Evolutionary conservation across 2,797 vertebrate species (phyloP).

Genomic region (Lerista edwardsae): DNA sequence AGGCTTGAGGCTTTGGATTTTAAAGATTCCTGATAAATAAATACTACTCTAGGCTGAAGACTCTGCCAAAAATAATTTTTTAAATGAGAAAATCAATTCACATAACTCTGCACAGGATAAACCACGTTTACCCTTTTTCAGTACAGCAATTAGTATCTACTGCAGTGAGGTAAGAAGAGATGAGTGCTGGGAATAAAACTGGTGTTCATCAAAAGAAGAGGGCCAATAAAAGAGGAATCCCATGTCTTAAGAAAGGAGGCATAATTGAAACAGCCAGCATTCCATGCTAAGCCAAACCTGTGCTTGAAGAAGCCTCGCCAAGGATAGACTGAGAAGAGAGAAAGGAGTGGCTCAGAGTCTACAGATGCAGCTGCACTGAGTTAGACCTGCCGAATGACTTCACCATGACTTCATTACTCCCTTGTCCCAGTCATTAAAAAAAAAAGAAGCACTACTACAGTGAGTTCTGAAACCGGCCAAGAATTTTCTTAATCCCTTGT

Average conservation of each 20-base stretch:
- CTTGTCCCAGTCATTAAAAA: not conserved
- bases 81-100: not conserved
- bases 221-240: accelerated
- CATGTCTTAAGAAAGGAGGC: too few species aligned
- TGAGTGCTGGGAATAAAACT: not conserved
- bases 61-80: not conserved
- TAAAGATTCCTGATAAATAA: not conserved
- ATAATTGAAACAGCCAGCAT: not conserved
- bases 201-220: slow-evolving; percentile 6
- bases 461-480: slow-evolving; percentile 6
- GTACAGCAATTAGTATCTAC: not conserved
- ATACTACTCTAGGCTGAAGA: not conserved
- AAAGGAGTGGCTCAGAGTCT: accelerated
- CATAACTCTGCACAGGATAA: not conserved
- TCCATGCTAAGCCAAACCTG: not conserved
- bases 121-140: not conserved
- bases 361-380: not conserved
- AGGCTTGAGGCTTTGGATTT: not conserved
- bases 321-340: accelerated
- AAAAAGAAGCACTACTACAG: slow-evolving; percentile 24
- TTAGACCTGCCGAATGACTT: not conserved
- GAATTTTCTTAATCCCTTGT: not conserved
- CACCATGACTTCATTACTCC: not conserved
- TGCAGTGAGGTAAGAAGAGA: not conserved
- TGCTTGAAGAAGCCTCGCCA: accelerated